Evolutionary conservation across 2,113 vertebrate genomes (phyloP).

Genomic region (Oxyura jamaicensis): DNA sequence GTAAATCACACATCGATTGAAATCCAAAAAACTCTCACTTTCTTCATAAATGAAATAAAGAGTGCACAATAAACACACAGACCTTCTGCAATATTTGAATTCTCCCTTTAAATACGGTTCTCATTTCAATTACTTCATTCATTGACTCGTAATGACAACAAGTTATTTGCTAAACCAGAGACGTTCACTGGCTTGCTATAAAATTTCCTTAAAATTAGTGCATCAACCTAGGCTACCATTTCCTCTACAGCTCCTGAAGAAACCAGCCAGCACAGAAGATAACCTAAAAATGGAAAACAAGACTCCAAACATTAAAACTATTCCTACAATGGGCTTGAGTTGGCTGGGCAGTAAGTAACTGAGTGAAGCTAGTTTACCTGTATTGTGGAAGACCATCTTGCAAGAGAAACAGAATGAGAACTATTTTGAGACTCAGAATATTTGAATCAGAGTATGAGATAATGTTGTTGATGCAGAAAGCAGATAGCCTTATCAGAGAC

Average conservation of each 20-base stretch:
- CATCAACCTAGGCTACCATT: background rate
- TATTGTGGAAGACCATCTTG: background rate
- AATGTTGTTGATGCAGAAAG: background rate
- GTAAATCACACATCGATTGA: conserved; percentile 7
- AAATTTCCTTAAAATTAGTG: background rate
- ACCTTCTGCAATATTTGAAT: conserved; percentile 21
- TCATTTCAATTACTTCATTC: background rate
- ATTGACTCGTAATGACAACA: background rate
- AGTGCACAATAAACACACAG: background rate
- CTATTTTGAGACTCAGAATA: background rate
- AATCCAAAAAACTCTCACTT: background rate
- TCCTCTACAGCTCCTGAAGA: background rate
- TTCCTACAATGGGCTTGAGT: background rate
- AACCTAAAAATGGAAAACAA: background rate
- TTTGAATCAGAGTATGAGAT: background rate
- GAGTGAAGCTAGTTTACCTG: background rate
- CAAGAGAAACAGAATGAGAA: background rate
- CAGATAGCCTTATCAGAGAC: background rate
- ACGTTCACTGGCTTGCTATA: background rate
- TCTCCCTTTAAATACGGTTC: conserved; percentile 41
- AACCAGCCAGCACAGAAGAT: background rate
- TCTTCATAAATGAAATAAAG: background rate
- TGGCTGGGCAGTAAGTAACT: background rate
- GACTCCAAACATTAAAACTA: background rate
- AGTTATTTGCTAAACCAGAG: background rate